Base-by-base conservation (phyloP, 2,797 vertebrate species). In the Nothura maculosa region DNA sequence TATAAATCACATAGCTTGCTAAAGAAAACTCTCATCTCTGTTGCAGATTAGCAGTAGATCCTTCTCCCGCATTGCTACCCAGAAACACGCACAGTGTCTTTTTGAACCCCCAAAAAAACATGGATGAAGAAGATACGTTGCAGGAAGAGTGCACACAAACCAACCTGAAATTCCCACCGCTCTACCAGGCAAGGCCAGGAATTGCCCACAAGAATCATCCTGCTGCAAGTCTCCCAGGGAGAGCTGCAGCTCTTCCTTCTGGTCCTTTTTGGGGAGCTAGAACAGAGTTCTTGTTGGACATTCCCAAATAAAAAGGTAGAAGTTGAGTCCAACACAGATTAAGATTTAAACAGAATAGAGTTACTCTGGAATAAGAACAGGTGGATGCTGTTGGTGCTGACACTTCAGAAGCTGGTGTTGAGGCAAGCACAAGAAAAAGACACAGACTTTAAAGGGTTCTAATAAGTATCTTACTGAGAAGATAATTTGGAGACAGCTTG, bases 1-100 rank as follows among this genome's bases (percentile, higher is more conserved):
- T 95, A 89, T 93, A 72, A 92, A 48, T 92, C 77, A 82, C 80
- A 64, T 9, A 48, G 47, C 73, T 91, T 87, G 50, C 54, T 57
- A 54, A 76, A 79, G 47, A 78, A 86, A 90, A 68, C 21, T 74
- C 66, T 82, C 34, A 28, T 86, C 32, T 5, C 48, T 80, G 14
- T 82, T 80, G 69, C 89, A 83, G 88, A 36, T 52, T 87, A 62
- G 76, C 64, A 47, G 50, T 47, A 88, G 48, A 82, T 42, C 30
- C 52, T 79, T 85, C 69, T 68, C 62, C 28, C 72, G 30, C 34
- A 27, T 20, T 74, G 74, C 73, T 60, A 55, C 24, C 27, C 24
- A 42, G 40, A 50, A 15, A 28, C 34, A 28, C 40, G 25, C 9
- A 25, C n/a, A 25, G 47, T 55, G 38, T 75, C 55, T 89, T 93